Base-by-base conservation (phyloP, 2,888 invertebrate species). In the Catocala fraxini region DNA sequence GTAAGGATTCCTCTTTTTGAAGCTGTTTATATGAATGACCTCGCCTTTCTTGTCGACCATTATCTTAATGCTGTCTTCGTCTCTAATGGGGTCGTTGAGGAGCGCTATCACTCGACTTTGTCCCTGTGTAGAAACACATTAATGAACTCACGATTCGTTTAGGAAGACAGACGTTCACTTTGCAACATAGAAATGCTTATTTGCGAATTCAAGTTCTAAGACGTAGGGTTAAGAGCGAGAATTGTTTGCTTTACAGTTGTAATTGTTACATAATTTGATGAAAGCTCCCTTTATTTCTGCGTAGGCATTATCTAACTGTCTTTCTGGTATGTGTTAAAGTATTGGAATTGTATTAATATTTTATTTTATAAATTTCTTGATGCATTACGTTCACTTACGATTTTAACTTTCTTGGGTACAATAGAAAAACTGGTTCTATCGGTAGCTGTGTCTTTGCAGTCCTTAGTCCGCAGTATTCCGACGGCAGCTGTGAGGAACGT, bases 401-500 rank as follows among this genome's bases (percentile, higher is more conserved):
- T 95, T 93, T 97, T 96, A 33, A 97, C 96, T 93, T 97, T 97
- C 86, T 97, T 96, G 35, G 97, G 97, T 54, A 96, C 95, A 41
- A 97, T 95, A 2, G 97, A 96, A 81, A 97, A 97, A 68, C 95
- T 94, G 55, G 97, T 95, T 86, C 96, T 95, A 83, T 96, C 93
- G 59, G 95, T 80, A 80, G 95, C 87, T 70, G 95, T 91, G 87
- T 95, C 91, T 85, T 95, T 90, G 88, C 92, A 78, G 91, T 95
- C 86, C 90, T 93, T 90, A 61, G 93, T 91, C 11, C 97, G 96
- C 35, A 98, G 92, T 68, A 97, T 97, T 25, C 96, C 96, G 68
- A 97, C 97, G 0, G 98, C 97, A 6, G 97, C 96, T 0, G 97
- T 96, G n/a, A 98, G 92, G 81, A 98, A 97, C 67, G 97, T 97